Base-by-base conservation (phyloP, 1,140 invertebrate species). In the Protaetia brevitarsis region DNA sequence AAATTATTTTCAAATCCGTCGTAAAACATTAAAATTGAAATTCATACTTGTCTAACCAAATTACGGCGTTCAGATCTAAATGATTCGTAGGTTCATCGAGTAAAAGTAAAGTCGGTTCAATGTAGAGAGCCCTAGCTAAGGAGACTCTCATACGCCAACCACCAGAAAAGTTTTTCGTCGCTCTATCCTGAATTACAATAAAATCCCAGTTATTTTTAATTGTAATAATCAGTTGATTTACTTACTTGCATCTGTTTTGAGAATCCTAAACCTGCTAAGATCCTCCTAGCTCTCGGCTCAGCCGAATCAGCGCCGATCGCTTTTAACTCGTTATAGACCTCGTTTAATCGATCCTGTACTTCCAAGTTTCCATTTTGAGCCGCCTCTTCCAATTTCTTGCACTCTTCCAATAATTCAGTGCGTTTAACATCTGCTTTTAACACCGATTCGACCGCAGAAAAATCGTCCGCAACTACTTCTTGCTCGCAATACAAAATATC, bases 101-200 rank as follows among this genome's bases (percentile, higher is more conserved):
- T 74, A 99, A 82, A 13, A 99, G 80, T 0, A 99, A 79, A 10
- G 96, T 98, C 3, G 97, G 97, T 82, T 98, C 96, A 66, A 98
- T 80, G 74, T 93, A 95, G 0, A 95, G 79, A 10, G 93, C 93
- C 76, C 92, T 83, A 0, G 96, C 97, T 30, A 99, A 79, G 0
- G 96, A 98, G 6, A 99, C 95, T 79, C 97, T 89, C 97, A 99
- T 99, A 73, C 97, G 84, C 97, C 97, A 99, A 56, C 97, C 97
- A 75, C 97, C 97, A 68, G 96, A 98, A 78, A 99, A 96, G 76
- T 95, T 90, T 78, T 97, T 97, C 1, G 96, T 98, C 0, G 94
- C 86, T 65, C 96, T 82, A 75, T 96, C 84, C 69, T 76, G 60
- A 3, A 64, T 64, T 57, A 28, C 30, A 41, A 27, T 21, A 65